Evolutionary conservation across 1,140 invertebrate species (phyloP).

Genomic region (Pemphigus obesinymphae): DNA sequence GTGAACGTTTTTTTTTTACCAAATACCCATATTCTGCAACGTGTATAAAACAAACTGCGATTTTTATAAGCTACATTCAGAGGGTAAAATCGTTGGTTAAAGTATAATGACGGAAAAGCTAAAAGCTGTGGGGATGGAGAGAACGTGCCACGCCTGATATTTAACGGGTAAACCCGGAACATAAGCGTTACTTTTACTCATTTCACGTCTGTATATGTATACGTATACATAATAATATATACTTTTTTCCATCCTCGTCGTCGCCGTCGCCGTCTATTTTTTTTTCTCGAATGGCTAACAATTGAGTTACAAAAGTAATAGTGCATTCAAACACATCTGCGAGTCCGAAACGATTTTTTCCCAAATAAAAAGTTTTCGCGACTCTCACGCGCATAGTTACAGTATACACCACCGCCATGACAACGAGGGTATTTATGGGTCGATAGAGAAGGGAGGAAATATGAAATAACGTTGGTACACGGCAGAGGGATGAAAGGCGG

Average conservation of each 20-base stretch:
- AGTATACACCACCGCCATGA: background rate
- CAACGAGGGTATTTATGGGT: background rate
- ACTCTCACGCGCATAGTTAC: background rate
- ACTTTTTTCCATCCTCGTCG: background rate
- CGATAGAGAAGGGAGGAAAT: background rate
- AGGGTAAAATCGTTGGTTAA: background rate
- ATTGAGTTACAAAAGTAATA: slow-evolving; percentile 4
- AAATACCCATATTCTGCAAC: too few species aligned
- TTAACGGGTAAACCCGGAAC: background rate
- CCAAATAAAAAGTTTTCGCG: slow-evolving; percentile 3
- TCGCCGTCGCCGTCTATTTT: background rate
- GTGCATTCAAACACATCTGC: background rate
- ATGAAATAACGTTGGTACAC: too few species aligned
- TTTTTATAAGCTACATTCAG: background rate
- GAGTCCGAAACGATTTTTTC: background rate
- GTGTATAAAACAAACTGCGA: too few species aligned
- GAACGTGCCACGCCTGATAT: background rate
- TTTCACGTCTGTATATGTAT: too few species aligned
- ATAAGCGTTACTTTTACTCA: background rate
- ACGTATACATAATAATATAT: background rate
- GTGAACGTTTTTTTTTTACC: too few species aligned
- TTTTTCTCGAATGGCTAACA: background rate
- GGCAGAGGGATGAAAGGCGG: too few species aligned
- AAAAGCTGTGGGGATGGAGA: too few species aligned
- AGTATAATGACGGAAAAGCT: background rate